phyloP scores from a whole-genome alignment of 2,113 vertebrate species.

The Pedetes capensis region DNA sequence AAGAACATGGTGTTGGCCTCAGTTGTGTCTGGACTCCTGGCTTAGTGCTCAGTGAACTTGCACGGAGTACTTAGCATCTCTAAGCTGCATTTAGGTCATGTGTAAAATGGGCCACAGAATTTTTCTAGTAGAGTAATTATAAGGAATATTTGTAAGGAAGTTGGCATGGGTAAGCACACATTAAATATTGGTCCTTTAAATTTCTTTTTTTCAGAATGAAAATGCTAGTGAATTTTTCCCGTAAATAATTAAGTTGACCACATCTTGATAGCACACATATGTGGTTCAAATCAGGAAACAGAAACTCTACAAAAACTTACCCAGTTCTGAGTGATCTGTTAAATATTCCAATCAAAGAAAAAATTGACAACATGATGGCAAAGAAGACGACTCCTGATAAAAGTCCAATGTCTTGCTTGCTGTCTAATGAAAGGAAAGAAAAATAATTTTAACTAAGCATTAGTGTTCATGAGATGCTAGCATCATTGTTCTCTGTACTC shows the following conservation, averaged over 20 bases:
- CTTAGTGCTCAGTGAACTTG: neutral
- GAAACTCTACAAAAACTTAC: constrained; percentile 73
- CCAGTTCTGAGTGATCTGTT: constrained; percentile 81
- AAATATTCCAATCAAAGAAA: constrained; percentile 66
- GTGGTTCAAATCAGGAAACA: neutral
- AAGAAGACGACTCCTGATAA: constrained; percentile 74
- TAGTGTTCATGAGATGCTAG: neutral
- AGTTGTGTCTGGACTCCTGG: neutral
- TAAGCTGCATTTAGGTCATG: neutral
- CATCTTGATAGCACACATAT: neutral
- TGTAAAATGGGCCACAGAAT: neutral
- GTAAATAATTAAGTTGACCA: neutral
- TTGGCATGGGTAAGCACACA: neutral
- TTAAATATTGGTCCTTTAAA: neutral
- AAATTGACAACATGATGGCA: neutral
- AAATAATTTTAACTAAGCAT: constrained; percentile 7
- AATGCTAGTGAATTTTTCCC: neutral
- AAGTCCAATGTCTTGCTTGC: constrained; percentile 45
- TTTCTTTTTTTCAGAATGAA: constrained; percentile 33
- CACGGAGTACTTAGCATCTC: neutral
- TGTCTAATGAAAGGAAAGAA: constrained; percentile 68
- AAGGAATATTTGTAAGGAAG: neutral
- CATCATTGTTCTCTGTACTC: neutral
- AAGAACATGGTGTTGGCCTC: neutral
- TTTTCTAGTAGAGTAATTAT: neutral